phyloP scores from a whole-genome alignment of 2,113 vertebrate genomes.

The Vanacampus margaritifer region DNA sequence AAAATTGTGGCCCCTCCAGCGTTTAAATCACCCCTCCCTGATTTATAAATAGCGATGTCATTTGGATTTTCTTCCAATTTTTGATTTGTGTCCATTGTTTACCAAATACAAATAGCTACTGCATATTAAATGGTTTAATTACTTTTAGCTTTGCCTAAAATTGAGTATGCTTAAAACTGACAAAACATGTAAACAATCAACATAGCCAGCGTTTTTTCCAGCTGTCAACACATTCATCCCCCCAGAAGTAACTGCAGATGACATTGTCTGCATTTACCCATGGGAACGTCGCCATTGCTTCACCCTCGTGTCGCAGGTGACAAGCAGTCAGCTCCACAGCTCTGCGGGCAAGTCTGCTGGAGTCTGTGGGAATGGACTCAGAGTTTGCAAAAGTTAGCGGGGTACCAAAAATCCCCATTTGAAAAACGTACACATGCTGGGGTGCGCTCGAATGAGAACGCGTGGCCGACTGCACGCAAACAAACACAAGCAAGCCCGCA shows the following conservation, averaged over 20 bases:
- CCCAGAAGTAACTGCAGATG: conserved; percentile 42
- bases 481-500: conserved; percentile 44
- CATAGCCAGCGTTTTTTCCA: neutral
- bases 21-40: too few species aligned
- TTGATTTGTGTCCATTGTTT: neutral
- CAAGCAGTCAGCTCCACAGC: conserved; percentile 39
- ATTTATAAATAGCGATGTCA: too few species aligned
- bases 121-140: neutral
- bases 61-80: neutral
- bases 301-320: conserved; percentile 56
- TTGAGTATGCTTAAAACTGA: neutral
- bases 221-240: conserved; percentile 3
- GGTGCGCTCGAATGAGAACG: conserved; percentile 16
- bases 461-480: conserved; percentile 29
- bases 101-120: too few species aligned
- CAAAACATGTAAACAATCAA: neutral
- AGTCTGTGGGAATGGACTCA: conserved; percentile 64
- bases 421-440: conserved; percentile 4
- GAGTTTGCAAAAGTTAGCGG: conserved; percentile 51
- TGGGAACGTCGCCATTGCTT: conserved; percentile 45
- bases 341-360: conserved; percentile 59
- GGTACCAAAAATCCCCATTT: conserved; percentile 41
- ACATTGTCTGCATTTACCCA: conserved; percentile 33
- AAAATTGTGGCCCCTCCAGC: too few species aligned
- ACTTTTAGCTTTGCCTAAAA: neutral